Base-by-base conservation (phyloP, 2,888 invertebrate genomes). In the Penaeus monodon region DNA sequence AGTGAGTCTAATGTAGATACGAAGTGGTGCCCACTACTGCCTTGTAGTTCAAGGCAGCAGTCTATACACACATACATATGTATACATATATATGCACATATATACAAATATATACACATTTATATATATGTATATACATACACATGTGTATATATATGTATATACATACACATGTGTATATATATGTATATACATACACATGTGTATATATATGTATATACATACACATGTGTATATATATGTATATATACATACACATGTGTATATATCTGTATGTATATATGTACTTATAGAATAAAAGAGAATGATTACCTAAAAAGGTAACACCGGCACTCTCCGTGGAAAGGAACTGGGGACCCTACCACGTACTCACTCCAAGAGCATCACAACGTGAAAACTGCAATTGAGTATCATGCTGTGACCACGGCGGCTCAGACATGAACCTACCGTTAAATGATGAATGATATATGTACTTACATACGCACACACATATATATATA, bases 81-180 rank as follows among this genome's bases (percentile, higher is more conserved):
- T n/a, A 70, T n/a, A 70, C 14, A 70, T n/a, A 70, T n/a, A 70
- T n/a, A 70, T n/a, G n/a, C 22, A 70, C 22, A 70, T n/a, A 70
- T 70, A n/a, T 24, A 70, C n/a, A 70, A n/a, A 70, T 70, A 70
- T 70, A 70, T 70, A 70, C n/a, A 70, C n/a, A 70, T 70, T n/a
- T 24, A 70, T 70, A 70, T 12, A n/a, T 70, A 70, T 70, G 22
- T 70, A 70, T 24, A n/a, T 70, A 70, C n/a, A 22, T 70, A 70
- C n/a, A n/a, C n/a, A 70, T 70, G 20, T 70, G 22, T 24, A 70
- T 70, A 70, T 70, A 70, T 70, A n/a, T 70, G n/a, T 70, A 70
- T 1, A 70, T 27, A 70, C 22, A 70, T 24, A 24, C 22, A 27
- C 2, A 70, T 27, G 3, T 70, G 27, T 70, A 27, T 2, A 70